These are phyloP conservation scores for Malacoctenus gilli DNA, from an alignment of 2,797 vertebrate genomes.

Conservation along the genomic window DNA sequence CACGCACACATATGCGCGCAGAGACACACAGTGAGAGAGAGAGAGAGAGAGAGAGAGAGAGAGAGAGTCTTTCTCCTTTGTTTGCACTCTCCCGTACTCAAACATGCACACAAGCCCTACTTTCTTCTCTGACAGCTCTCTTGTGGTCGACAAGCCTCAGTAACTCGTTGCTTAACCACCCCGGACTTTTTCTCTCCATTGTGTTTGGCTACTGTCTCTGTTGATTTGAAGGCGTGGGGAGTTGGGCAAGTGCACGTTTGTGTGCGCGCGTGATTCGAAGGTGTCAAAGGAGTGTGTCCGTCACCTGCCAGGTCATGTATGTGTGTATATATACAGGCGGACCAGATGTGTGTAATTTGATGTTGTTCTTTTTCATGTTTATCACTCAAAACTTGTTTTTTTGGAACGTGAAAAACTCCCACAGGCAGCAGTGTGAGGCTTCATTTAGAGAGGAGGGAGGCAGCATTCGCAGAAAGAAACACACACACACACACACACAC, in stretches of 20 bases:
- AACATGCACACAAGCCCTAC: conserved; percentile 69
- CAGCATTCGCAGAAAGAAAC: conserved; percentile 26
- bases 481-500: conserved; percentile 20
- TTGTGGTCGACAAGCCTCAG: conserved; percentile 73
- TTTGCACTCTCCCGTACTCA: conserved; percentile 71
- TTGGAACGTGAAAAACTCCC: conserved; percentile 47
- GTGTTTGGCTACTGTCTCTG: conserved; percentile 69
- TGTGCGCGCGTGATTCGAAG: conserved; percentile 26
- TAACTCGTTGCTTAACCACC: conserved; percentile 73
- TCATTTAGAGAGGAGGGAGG: conserved; percentile 49
- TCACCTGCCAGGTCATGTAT: conserved; percentile 39
- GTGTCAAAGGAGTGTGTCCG: conserved; percentile 40
- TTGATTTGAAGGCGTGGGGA: conserved; percentile 56
- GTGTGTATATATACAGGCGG: too few relatives aligned
- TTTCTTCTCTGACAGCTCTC: conserved; percentile 75
- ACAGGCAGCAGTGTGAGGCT: conserved; percentile 60
- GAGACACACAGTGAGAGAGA: conserved; percentile 55
- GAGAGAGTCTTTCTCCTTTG: conserved; percentile 66
- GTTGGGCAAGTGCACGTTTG: conserved; percentile 35
- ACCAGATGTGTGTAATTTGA: conserved; percentile 8
- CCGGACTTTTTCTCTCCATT: conserved; percentile 65
- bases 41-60: conserved; percentile 59
- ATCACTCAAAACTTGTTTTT: conserved; percentile 49
- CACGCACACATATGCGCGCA: conserved; percentile 30
- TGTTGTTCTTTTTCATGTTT: conserved; percentile 14